Base-by-base conservation (phyloP, 1,140 invertebrate species). In the Eumaeus atala region DNA sequence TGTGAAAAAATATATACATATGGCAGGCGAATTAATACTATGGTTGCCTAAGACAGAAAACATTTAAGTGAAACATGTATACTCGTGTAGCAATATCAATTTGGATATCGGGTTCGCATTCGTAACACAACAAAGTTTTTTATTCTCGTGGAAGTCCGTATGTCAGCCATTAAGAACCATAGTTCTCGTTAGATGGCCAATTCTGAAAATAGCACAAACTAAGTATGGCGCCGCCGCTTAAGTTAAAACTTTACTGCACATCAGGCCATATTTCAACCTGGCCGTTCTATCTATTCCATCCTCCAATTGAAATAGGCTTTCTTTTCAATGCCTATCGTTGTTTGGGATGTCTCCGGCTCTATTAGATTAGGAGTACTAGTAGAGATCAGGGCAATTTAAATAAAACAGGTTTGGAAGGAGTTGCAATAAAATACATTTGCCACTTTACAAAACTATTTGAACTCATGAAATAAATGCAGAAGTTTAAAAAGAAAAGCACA, bases 181-280 rank as follows among this genome's bases (percentile, higher is more conserved):
- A 48, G 51, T 51, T 37, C 58, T 62, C 62, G 62, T 65, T 68
- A 62, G 58, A 48, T 34, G 35, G 54, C 17, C 42, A 53, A 50
- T 37, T 54, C 33, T 17, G 37, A 48, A 44, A 44, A 44, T 17
- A 7, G 40, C 14, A 14, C 40, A 17, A 48, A 37, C 59, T 51
- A 35, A 35, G 56, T 56, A 44, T 44, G 40, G 40, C 9, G 9
- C 40, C 48, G 44, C 59, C 48, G 44, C 59, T 72, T 65, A 76
- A 77, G 80, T 80, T 80, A 74, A 78, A 78, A 80, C 72, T 84
- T 79, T 76, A 67, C 67, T 28, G 2, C 21, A n/a, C 66, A 76
- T 73, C 70, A 58, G 69, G 60, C 62, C 67, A 83, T 83, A 80
- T 83, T 83, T 85, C 76, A 81, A 63, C 50, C 48, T 44, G 59